Conservation (phyloP, 2,888 invertebrate genomes). For the Tenthredo mesomela region DNA sequence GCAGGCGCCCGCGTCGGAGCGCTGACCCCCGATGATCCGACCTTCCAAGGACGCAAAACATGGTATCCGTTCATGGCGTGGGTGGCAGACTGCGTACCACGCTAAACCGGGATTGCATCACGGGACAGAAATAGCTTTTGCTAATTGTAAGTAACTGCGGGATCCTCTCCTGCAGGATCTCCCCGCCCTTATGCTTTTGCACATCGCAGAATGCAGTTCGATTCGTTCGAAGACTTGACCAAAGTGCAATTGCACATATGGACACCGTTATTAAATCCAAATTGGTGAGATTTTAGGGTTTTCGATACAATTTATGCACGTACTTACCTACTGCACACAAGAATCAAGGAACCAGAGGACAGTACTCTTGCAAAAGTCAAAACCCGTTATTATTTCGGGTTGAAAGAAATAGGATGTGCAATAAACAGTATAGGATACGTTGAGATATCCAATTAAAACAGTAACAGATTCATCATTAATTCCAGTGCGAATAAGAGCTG, state of each 20-base stretch:
- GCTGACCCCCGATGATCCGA: constrained; percentile 67
- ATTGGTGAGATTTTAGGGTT: background rate
- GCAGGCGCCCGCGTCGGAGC: constrained; percentile 60
- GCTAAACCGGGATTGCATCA: constrained; percentile 65
- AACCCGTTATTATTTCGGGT: background rate
- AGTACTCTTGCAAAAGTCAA: background rate
- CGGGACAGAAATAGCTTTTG: constrained; percentile 67
- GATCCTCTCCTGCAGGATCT: constrained; percentile 38
- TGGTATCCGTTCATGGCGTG: constrained; percentile 36
- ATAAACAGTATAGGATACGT: background rate
- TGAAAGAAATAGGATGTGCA: background rate
- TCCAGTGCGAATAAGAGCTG: no score
- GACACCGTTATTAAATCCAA: background rate
- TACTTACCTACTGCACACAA: background rate
- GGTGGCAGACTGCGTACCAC: constrained; percentile 56
- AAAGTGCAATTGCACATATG: background rate
- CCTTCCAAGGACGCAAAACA: constrained; percentile 71
- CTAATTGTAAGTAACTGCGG: constrained; percentile 8
- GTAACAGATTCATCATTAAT: no score
- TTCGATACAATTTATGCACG: background rate
- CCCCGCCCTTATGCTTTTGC: background rate
- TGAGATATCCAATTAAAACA: background rate
- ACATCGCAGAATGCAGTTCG: background rate
- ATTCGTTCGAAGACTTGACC: background rate
- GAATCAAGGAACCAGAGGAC: background rate